Percentiles rank a stretch among this genome's conserved stretches.
These are phyloP conservation scores for Sminthurides aquaticus DNA, from an alignment of 2,888 invertebrate species.

Conservation along the genomic window DNA sequence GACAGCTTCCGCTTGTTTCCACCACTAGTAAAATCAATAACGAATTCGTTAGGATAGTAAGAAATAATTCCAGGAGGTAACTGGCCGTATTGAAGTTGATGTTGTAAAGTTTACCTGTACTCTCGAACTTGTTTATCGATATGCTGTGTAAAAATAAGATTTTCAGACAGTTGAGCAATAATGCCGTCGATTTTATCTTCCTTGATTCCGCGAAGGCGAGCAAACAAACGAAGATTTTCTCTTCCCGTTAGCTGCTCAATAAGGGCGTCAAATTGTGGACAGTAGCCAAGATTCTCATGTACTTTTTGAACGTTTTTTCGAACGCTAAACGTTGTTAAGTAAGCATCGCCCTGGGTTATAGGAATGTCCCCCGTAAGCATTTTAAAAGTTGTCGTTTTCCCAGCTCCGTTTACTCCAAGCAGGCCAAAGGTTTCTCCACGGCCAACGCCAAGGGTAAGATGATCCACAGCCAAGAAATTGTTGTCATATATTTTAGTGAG, in stretches of 20 bases:
- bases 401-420: conserved; percentile 77
- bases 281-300: conserved; percentile 54
- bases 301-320: conserved; percentile 44
- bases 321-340: conserved; percentile 53
- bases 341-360: conserved; percentile 63
- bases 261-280: conserved; percentile 68
- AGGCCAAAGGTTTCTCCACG: conserved; percentile 72
- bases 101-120: conserved; percentile 47
- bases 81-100: too few species aligned
- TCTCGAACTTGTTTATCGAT: conserved; percentile 54
- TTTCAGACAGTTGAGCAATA: conserved; percentile 50
- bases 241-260: conserved; percentile 63
- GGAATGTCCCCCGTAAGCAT: conserved; percentile 78
- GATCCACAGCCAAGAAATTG: conserved; percentile 68
- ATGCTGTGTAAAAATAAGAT: conserved; percentile 57
- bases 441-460: conserved; percentile 61
- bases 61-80: too few species aligned
- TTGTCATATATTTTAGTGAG: conserved; percentile 70
- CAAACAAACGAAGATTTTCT: conserved; percentile 60
- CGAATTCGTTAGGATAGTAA: background rate
- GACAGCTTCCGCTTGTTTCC: conserved; percentile 68
- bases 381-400: conserved; percentile 81
- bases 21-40: conserved; percentile 51
- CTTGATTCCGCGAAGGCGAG: conserved; percentile 57
- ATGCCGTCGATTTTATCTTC: conserved; percentile 47